Conservation (phyloP, 2,888 invertebrate species). For the Lasioglossum morio region DNA sequence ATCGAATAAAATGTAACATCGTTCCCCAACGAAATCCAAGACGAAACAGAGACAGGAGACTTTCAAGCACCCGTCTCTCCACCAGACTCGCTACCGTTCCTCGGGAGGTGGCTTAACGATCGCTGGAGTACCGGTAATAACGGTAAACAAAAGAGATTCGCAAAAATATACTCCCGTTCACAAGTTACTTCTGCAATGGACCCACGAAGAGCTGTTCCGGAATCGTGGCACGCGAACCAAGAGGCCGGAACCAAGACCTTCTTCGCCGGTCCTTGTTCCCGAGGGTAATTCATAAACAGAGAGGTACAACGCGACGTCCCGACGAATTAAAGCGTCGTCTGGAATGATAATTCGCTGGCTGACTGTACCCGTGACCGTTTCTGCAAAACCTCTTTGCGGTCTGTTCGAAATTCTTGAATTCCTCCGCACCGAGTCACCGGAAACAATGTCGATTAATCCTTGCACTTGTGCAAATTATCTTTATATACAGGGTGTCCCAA, state of each 20-base stretch:
- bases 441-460: no score
- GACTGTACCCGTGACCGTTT: neutral
- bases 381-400: neutral
- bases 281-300: slow-evolving; percentile 38
- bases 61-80: neutral
- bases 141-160: slow-evolving; percentile 42
- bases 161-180: slow-evolving; percentile 23
- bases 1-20: slow-evolving; percentile 6
- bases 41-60: neutral
- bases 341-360: slow-evolving; percentile 32
- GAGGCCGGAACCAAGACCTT: neutral
- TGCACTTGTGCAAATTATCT: no score
- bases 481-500: no score
- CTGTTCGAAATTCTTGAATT: neutral
- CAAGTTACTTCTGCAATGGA: slow-evolving; percentile 15
- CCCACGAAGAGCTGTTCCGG: slow-evolving; percentile 10
- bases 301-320: neutral
- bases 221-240: slow-evolving; percentile 45
- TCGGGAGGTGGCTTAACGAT: slow-evolving; percentile 27
- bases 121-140: slow-evolving; percentile 36
- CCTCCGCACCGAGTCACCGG: neutral
- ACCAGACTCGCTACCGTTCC: neutral
- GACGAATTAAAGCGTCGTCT: slow-evolving; percentile 47
- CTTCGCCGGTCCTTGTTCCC: slow-evolving; percentile 9
- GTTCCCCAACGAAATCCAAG: neutral